Evolutionary conservation across 2,797 vertebrate genomes (phyloP), one percentile per base, ranked within the genome.

Genomic region (Champsocephalus gunnari): DNA sequence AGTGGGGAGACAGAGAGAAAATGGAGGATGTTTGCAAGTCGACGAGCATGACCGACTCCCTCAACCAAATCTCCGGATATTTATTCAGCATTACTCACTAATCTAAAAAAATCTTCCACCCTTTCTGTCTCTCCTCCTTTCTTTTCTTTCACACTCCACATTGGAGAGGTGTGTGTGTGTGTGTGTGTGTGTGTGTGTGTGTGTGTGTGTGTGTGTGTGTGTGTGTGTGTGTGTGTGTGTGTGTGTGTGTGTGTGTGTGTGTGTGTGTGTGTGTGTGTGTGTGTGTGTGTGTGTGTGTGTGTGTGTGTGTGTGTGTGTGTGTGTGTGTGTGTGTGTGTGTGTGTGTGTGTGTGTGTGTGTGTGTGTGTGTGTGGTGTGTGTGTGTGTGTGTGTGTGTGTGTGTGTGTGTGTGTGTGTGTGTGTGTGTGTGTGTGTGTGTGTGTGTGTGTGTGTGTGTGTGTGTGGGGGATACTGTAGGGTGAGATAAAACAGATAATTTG

Each of bases 1-100:
- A 45, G 44, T 56, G 73, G 85, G 76, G 80, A 61, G 83, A 81
- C 19, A 0, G 67, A 70, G 85, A 89, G 87, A 92, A 94, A 92
- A 94, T 92, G 88, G 88, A 92, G 90, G 84, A 91, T 94, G 94
- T 94, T 94, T 94, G 90, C 90, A 92, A 89, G 90, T 91, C 85
- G 90, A 89, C 68, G 87, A 92, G 93, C 92, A 88, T 94, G 94
- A 94, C 92, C 79, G 88, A 90, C 90, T 91, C 87, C 84, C 82
- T 90, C 90, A 84, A 79, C 87, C 86, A 94, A 92, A 93, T 92
- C 88, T 93, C 92, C 79, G 88, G 88, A 93, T 94, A 94, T 95
- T 94, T 94, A 92, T 95, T 94, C 92, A 92, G 88, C 87, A 92
- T 93, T 93, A 93, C 89, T 86, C 77, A 85, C 91, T 88, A 90